Percentiles rank a stretch among this genome's conserved stretches.
phyloP scores from a whole-genome alignment of 2,888 invertebrate species.

The Bembecia ichneumoniformis region DNA sequence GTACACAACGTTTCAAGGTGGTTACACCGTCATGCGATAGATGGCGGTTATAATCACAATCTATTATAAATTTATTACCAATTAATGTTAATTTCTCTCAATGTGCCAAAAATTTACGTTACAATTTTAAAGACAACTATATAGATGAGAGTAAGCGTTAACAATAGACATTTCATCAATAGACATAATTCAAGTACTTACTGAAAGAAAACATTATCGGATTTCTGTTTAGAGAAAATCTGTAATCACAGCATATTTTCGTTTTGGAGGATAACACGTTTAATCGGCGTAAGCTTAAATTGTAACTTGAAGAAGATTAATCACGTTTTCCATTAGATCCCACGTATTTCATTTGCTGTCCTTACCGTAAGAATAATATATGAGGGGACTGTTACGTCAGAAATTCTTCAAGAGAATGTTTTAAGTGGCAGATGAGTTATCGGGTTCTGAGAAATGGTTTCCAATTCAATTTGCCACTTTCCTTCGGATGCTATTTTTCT shows the following conservation, averaged over 20 bases:
- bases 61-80: too few species aligned
- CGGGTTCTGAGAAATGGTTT: not conserved
- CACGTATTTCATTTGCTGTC: conserved; percentile 10
- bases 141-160: too few species aligned
- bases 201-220: too few species aligned
- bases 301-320: conserved; percentile 16
- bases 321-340: conserved; percentile 17
- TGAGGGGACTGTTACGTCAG: not conserved
- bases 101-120: too few species aligned
- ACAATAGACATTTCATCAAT: too few species aligned
- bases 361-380: conserved; percentile 6
- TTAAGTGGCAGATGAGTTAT: not conserved
- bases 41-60: too few species aligned
- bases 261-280: not conserved
- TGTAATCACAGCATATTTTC: not conserved
- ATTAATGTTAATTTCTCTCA: too few species aligned
- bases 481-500: not conserved
- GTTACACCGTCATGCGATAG: too few species aligned
- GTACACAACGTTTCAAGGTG: too few species aligned
- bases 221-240: not conserved
- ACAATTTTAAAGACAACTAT: too few species aligned
- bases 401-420: not conserved
- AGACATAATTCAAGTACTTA: too few species aligned
- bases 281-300: conserved; percentile 7
- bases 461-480: not conserved